Base-by-base conservation (phyloP, 2,888 invertebrate species). In the Ypsolopha scabrella region DNA sequence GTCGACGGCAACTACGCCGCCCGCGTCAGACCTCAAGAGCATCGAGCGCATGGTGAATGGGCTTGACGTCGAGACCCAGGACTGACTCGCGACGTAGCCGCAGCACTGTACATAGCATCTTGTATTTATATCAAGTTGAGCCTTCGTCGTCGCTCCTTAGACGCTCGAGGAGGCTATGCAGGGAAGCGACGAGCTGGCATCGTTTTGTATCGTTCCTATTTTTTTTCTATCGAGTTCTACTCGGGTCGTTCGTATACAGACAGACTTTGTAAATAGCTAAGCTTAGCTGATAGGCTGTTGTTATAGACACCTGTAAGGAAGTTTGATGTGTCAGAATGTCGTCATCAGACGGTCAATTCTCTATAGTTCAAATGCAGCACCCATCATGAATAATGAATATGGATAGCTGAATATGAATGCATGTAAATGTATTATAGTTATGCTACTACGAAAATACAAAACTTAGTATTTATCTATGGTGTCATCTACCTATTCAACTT, bases 11-110 rank as follows among this genome's bases (percentile, higher is more conserved):
- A 66, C 73, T 60, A 91, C 90, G 57, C 89, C 88, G 57, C 89
- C 90, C 39, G 90, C 93, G 44, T 94, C 92, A 56, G 97, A 97
- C 82, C 90, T 98, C 61, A 97, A 97, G 83, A 96, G 93, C 78
- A 98, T 98, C 87, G 97, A 98, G 86, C 95, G 97, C 76, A 97
- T 97, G 97, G 96, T 98, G 61, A 97, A 97, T 81, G 97, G 97
- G 11, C 88, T 97, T 58, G 97, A 97, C 76, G 94, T 95, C 60
- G 94, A 94, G 75, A 90, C 92, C 60, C 89, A 77, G 83, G 86
- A 86, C 80, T 85, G 82, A 83, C 70, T 72, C 63, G 61, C 62
- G 62, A 56, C 60, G 58, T 57, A 59, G 64, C 64, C 63, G 58
- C 65, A 34, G 48, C n/a, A 62, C 64, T 85, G 85, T 85, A 85